Conservation (phyloP, 2,888 invertebrate genomes). For the Orgyia antiqua region DNA sequence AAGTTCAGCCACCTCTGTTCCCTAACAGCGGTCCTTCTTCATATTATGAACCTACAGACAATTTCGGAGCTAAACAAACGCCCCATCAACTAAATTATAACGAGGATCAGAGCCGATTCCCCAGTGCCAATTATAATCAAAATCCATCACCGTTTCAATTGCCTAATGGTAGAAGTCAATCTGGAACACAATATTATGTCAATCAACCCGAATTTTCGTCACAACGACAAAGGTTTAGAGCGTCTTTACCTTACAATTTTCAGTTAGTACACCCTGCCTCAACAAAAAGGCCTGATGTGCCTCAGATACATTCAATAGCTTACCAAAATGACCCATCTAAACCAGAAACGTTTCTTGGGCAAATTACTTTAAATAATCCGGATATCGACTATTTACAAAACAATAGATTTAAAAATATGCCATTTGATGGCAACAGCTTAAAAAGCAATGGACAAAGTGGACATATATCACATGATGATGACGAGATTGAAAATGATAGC, state of each 20-base stretch:
- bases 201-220: constrained; percentile 66
- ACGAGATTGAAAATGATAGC: constrained; percentile 60
- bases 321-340: constrained; percentile 79
- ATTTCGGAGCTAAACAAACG: constrained; percentile 49
- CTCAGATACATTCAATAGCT: constrained; percentile 76
- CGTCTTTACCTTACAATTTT: constrained; percentile 62
- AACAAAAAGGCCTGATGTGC: constrained; percentile 75
- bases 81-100: constrained; percentile 54
- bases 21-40: constrained; percentile 56
- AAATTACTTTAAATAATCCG: constrained; percentile 80
- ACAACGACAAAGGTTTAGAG: constrained; percentile 61
- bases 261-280: constrained; percentile 68
- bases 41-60: constrained; percentile 60
- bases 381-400: constrained; percentile 71
- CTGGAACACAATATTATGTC: constrained; percentile 61
- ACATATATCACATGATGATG: constrained; percentile 59
- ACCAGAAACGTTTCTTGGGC: constrained; percentile 80
- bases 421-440: constrained; percentile 69
- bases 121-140: constrained; percentile 70
- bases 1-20: constrained; percentile 70
- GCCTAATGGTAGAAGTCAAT: constrained; percentile 69
- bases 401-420: constrained; percentile 64
- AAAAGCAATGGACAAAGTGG: constrained; percentile 65
- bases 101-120: constrained; percentile 59
- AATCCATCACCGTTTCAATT: constrained; percentile 71